phyloP scores from a whole-genome alignment of 1,140 invertebrate species.

The Hesperophylax magnus region DNA sequence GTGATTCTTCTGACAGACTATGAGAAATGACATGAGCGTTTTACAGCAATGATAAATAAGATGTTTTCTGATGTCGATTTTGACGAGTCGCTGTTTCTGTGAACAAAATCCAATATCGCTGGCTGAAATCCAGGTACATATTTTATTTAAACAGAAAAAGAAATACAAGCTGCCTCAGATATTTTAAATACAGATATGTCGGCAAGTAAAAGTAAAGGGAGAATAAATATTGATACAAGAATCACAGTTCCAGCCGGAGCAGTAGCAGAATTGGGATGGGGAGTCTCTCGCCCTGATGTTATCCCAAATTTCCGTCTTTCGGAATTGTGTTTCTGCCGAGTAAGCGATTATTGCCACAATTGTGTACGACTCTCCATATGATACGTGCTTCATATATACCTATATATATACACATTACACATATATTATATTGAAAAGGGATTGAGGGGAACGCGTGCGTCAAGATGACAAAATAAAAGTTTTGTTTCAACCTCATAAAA shows the following conservation, averaged over 20 bases:
- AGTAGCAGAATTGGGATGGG: background rate
- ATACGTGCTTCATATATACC: slow-evolving; percentile 1
- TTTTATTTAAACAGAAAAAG: background rate
- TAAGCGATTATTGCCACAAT: slow-evolving; percentile 17
- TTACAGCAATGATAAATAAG: too few relatives aligned
- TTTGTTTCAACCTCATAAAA: slow-evolving; percentile 31
- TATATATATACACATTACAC: too few relatives aligned
- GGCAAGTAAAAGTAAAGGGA: slow-evolving; percentile 10
- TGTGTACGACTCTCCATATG: slow-evolving; percentile 3
- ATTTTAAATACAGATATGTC: slow-evolving; percentile 17
- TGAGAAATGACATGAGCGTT: too few relatives aligned
- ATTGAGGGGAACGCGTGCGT: background rate
- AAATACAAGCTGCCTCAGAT: background rate
- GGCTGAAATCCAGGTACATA: background rate
- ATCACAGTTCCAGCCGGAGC: background rate
- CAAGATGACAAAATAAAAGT: slow-evolving; percentile 42
- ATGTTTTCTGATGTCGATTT: too few relatives aligned
- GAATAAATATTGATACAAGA: slow-evolving; percentile 24
- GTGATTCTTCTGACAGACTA: too few relatives aligned
- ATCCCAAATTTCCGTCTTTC: background rate
- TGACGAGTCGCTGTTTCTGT: too few relatives aligned
- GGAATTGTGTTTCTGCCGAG: slow-evolving; percentile 22
- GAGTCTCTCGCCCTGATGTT: background rate
- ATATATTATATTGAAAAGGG: background rate
- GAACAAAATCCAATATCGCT: background rate